These are phyloP conservation scores for Rhamnusium bicolor DNA, from an alignment of 2,888 invertebrate genomes.

Conservation along the genomic window DNA sequence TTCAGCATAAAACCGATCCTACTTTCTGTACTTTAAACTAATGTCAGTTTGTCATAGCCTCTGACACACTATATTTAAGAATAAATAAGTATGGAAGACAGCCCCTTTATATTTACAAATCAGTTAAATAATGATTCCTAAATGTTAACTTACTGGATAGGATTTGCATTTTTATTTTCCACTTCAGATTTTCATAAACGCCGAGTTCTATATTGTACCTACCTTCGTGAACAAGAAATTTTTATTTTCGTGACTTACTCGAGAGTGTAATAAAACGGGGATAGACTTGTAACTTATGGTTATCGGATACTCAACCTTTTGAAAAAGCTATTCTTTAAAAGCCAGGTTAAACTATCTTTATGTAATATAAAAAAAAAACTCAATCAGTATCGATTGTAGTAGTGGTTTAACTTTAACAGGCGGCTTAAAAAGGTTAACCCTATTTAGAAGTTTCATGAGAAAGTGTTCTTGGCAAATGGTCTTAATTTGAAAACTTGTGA, in stretches of 20 bases:
- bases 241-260: constrained; percentile 28
- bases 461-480: no score
- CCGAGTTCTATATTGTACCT: constrained; percentile 3
- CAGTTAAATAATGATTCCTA: neutral
- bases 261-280: constrained; percentile 26
- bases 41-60: no score
- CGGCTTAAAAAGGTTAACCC: neutral
- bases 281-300: constrained; percentile 31
- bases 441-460: neutral
- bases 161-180: neutral
- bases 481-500: no score
- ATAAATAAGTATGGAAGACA: no score
- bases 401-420: neutral
- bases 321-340: constrained; percentile 10
- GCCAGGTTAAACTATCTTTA: constrained; percentile 10
- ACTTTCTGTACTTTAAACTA: no score
- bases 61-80: no score
- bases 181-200: neutral
- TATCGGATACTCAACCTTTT: constrained; percentile 25
- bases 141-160: neutral
- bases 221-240: neutral
- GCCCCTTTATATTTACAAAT: no score
- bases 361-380: neutral
- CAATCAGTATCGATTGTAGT: constrained; percentile 1
- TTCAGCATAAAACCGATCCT: no score